phyloP scores from a whole-genome alignment of 2,797 vertebrate genomes.

The Otus scops region DNA sequence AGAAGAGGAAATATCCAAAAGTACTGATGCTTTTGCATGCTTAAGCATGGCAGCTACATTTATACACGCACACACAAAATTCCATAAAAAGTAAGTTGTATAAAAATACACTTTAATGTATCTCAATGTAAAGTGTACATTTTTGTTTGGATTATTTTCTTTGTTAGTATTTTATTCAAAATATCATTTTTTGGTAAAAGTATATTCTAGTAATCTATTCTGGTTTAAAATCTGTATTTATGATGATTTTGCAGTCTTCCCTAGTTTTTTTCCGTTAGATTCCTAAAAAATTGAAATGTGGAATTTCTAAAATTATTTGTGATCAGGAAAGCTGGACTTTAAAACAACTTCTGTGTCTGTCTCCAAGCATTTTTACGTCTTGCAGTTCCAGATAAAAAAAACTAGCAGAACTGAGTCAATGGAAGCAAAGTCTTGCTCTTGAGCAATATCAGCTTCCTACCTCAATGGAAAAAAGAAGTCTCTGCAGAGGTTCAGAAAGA shows the following conservation, averaged over 20 bases:
- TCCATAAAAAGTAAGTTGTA: neutral
- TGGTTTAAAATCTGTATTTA: neutral
- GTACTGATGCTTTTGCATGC: neutral
- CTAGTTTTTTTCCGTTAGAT: neutral
- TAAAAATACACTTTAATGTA: neutral
- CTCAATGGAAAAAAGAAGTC: neutral
- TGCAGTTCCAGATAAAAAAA: neutral
- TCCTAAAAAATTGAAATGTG: neutral
- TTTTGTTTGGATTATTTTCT: neutral
- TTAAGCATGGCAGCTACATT: neutral
- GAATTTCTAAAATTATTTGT: neutral
- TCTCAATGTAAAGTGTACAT: neutral
- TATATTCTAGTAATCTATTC: neutral
- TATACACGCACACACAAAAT: neutral
- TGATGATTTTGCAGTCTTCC: neutral
- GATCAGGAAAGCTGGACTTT: neutral
- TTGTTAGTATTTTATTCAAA: neutral
- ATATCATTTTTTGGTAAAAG: neutral
- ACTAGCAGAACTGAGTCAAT: neutral
- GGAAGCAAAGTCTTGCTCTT: neutral
- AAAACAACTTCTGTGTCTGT: neutral
- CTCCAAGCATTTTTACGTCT: neutral
- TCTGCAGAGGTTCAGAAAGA: neutral
- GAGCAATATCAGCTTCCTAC: neutral
- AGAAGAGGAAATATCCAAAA: neutral